These are phyloP conservation scores for Phanerotoma sp. DNA, from an alignment of 2,888 invertebrate genomes.

Conservation along the genomic window DNA sequence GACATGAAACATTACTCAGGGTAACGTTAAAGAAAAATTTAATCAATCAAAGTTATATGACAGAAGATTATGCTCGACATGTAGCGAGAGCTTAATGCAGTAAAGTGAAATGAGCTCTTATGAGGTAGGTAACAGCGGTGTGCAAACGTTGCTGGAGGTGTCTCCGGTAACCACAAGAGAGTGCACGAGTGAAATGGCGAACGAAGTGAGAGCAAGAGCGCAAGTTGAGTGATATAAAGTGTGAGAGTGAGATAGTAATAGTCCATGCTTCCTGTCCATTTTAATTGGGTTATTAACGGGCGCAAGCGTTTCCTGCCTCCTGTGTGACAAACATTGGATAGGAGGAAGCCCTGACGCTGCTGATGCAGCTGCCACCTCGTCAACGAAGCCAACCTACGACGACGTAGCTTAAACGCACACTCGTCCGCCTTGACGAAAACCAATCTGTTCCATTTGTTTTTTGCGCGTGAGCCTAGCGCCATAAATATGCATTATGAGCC, in stretches of 20 bases:
- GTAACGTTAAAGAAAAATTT: slow-evolving; percentile 1
- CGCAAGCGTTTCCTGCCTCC: slow-evolving; percentile 47
- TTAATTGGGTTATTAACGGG: slow-evolving; percentile 49
- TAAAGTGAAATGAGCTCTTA: slow-evolving; percentile 14
- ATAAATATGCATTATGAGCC: slow-evolving; percentile 22
- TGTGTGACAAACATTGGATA: slow-evolving; percentile 40
- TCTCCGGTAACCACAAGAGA: slow-evolving; percentile 1
- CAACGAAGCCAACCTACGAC: slow-evolving; percentile 17
- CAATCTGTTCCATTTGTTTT: slow-evolving; percentile 50
- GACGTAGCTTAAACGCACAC: neutral
- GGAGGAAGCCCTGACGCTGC: slow-evolving; percentile 24
- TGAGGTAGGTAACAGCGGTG: neutral
- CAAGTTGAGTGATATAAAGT: neutral
- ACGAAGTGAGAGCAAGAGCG: neutral
- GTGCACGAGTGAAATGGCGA: neutral
- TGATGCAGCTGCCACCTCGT: slow-evolving; percentile 42
- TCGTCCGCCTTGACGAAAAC: slow-evolving; percentile 40
- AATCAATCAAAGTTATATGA: slow-evolving; percentile 13
- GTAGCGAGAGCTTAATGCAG: slow-evolving; percentile 8
- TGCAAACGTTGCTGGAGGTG: slow-evolving; percentile 17
- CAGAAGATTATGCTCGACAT: slow-evolving; percentile 18
- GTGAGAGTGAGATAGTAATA: slow-evolving; percentile 16
- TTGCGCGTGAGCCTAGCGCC: slow-evolving; percentile 13
- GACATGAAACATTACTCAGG: neutral
- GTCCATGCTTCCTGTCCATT: slow-evolving; percentile 42